These are phyloP conservation scores for Clinocottus analis DNA, from an alignment of 2,113 vertebrate species.

Conservation along the genomic window DNA sequence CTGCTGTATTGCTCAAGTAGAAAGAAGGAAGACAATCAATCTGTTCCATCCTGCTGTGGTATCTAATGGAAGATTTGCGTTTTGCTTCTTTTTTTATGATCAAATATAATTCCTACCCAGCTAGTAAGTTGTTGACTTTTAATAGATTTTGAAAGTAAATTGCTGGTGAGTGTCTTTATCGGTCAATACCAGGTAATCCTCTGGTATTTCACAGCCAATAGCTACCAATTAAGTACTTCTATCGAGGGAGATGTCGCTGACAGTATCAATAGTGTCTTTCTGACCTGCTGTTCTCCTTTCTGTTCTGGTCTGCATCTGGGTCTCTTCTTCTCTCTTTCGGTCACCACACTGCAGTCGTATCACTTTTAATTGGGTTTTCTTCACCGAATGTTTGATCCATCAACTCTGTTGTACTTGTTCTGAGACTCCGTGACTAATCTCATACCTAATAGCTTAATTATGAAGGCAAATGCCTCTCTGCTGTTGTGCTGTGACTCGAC, in stretches of 20 bases:
- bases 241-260: constrained; percentile 64
- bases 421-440: neutral
- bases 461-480: constrained; percentile 39
- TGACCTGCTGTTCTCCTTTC: constrained; percentile 59
- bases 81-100: constrained; percentile 10
- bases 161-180: constrained; percentile 62
- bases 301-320: constrained; percentile 15
- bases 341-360: constrained; percentile 21
- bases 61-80: neutral
- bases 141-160: constrained; percentile 59
- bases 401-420: constrained; percentile 14
- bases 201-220: constrained; percentile 78
- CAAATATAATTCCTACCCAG: constrained; percentile 31
- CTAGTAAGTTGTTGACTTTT: constrained; percentile 53
- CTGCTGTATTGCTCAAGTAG: neutral
- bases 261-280: constrained; percentile 75
- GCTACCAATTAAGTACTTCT: constrained; percentile 73
- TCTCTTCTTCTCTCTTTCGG: constrained; percentile 19
- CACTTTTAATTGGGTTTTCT: constrained; percentile 50
- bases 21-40: neutral
- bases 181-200: constrained; percentile 72
- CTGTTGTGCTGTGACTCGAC: constrained; percentile 10
- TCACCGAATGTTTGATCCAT: constrained; percentile 17
- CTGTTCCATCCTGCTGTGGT: neutral
- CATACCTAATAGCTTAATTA: constrained; percentile 45